Evolutionary conservation across 2,113 vertebrate genomes (phyloP), one percentile per base, ranked within the genome.

Genomic region (Urocitellus parryii): DNA sequence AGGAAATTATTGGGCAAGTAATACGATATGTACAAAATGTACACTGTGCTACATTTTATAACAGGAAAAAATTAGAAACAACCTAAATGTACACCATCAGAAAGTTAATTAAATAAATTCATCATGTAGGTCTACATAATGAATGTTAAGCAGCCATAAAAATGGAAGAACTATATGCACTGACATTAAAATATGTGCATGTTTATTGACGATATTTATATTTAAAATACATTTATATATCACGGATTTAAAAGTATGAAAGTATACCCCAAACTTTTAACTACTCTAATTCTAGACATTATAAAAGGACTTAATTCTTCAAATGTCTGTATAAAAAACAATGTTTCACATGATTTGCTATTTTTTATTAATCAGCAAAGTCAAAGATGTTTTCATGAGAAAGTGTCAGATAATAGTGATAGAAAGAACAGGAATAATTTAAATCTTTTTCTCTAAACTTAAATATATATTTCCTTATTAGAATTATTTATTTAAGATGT

Each of bases 381-480:
- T 48, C 37, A 95, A 92, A 89, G 45, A 65, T 78, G 51, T 37
- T 91, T 85, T 67, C 78, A 80, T 45, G 48, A 34, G 45, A 20
- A 81, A 91, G 27, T 27, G 3, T 34, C 67, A 68, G 39, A 90
- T n/a, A 18, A 48, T 9, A 45, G 39, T 76, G 81, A 87, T 10
- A 95, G 37, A 80, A 92, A 79, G 8, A 63, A 51, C 25, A 45
- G 58, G 16, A 76, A 39, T 67, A 90, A 94, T 51, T 86, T 51
- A 83, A 89, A 87, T 37, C 67, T 72, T 89, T 61, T 94, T 95
- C 88, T 51, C 37, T 81, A 92, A 94, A 72, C 14, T 77, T 93
- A 93, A 88, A 94, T 68, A 70, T 74, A 96, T 74, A 96, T 74
- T 53, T 93, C 37, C 76, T 72, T 93, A 85, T 76, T 91, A 45